A percentile compares a stretch with the other conserved stretches of the same genome.
These are phyloP conservation scores for Dendrocopos noguchii DNA, from an alignment of 2,113 vertebrate species.

Conservation along the genomic window DNA sequence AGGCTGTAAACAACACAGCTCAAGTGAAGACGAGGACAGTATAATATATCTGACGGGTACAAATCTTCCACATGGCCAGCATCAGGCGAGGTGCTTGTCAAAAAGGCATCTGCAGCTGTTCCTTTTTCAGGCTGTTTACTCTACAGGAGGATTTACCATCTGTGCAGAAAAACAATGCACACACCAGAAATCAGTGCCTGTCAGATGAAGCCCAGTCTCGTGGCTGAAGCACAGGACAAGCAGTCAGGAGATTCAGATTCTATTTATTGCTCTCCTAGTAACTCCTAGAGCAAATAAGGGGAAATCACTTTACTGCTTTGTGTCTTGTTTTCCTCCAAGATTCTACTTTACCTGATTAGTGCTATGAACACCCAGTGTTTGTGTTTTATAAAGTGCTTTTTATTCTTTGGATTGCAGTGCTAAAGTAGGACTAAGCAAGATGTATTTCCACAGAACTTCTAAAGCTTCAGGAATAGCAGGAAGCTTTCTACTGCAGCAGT, in stretches of 20 bases:
- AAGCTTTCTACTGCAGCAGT: background rate
- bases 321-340: slow-evolving; percentile 17
- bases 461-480: background rate
- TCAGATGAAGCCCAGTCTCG: slow-evolving; percentile 31
- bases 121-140: slow-evolving; percentile 10
- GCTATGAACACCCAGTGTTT: background rate
- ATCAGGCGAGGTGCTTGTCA: slow-evolving; percentile 7
- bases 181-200: background rate
- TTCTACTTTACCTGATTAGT: background rate
- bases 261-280: slow-evolving; percentile 47
- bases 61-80: background rate
- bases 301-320: background rate
- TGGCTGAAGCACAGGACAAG: slow-evolving; percentile 56
- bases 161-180: slow-evolving; percentile 41
- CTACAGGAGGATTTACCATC: slow-evolving; percentile 40
- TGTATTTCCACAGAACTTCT: background rate
- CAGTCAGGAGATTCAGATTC: slow-evolving; percentile 52
- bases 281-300: background rate
- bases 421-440: background rate
- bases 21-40: background rate
- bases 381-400: background rate
- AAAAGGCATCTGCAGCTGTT: slow-evolving; percentile 33
- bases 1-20: background rate
- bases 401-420: background rate
- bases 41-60: background rate